Evolutionary conservation across 2,888 invertebrate species (phyloP), one percentile per base, ranked within the genome.

Genomic region (Thymelicus lineola): DNA sequence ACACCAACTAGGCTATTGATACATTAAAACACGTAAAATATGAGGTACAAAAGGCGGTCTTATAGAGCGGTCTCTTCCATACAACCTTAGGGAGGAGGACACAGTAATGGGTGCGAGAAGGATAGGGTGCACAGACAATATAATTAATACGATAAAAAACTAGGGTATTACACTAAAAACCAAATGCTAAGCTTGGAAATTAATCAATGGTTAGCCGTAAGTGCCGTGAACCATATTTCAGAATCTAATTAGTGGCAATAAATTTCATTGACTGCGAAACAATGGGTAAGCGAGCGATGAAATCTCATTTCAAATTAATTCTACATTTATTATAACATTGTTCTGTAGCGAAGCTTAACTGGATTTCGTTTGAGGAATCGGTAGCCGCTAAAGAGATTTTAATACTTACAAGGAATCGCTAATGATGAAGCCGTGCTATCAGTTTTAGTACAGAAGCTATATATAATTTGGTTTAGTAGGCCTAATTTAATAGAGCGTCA

Each of bases 241-340:
- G 71, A 70, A 62, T 71, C 65, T 61, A 74, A 74, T 73, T 74
- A 66, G 66, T 66, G 65, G 58, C 57, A 45, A 63, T 70, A 72
- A 74, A 71, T 72, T 72, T 73, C 57, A 67, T 72, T 72, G 64
- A 72, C 64, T 72, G 46, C 66, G 55, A 63, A 64, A 72, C 59
- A 72, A 72, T 69, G 64, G 61, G n/a, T 14, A 55, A 38, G 46
- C 28, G 62, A 65, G 15, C 70, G 38, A 57, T 69, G 14, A 71
- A 72, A 73, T 71, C 72, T 66, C 55, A 46, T 65, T 67, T 63
- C 36, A 60, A 72, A 71, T 75, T 73, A 71, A 72, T 72, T 50
- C 48, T 58, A 71, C 64, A 67, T 74, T 72, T 55, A 74, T 73
- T 75, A 72, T 53, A 71, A 70, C 70, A 73, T 71, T 65, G 59